phyloP scores from a whole-genome alignment of 2,113 vertebrate species.

The Silurus glanis region DNA sequence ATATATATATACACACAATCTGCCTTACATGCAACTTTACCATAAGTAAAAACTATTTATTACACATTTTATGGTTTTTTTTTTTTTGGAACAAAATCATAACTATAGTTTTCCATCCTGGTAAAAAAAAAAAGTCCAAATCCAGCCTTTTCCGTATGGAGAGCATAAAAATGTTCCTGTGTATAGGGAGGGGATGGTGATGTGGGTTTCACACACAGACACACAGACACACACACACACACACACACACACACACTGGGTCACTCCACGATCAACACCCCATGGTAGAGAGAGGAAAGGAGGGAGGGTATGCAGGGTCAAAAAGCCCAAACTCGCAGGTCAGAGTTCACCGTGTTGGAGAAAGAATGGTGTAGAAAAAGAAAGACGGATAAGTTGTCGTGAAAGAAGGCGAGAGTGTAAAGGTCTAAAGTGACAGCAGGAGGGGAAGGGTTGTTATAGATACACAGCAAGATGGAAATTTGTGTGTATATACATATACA shows the following conservation, averaged over 20 bases:
- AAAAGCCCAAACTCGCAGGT: conserved; percentile 45
- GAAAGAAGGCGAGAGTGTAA: conserved; percentile 35
- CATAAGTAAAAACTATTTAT: no score
- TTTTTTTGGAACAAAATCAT: no score
- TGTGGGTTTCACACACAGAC: conserved; percentile 23
- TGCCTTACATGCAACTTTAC: no score
- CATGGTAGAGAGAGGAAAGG: conserved; percentile 17
- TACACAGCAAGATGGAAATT: neutral
- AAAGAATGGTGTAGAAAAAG: conserved; percentile 37
- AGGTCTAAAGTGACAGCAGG: neutral
- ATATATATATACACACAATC: no score
- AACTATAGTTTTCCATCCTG: neutral
- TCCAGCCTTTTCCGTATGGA: conserved; percentile 3
- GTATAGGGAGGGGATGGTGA: conserved; percentile 12
- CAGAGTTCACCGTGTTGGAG: conserved; percentile 47
- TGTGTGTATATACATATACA: neutral
- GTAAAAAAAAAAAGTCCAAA: neutral
- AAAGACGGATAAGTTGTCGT: conserved; percentile 29
- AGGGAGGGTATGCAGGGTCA: conserved; percentile 20
- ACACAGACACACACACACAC: conserved; percentile 29
- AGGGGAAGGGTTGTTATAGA: neutral
- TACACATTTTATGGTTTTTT: no score
- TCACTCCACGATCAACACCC: conserved; percentile 29
- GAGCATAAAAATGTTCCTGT: conserved; percentile 16
- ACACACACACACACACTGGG: conserved; percentile 30